A percentile compares a stretch with the other conserved stretches of the same genome.
phyloP scores from a whole-genome alignment of 2,888 invertebrate species.

The Euplagia quadripunctaria region DNA sequence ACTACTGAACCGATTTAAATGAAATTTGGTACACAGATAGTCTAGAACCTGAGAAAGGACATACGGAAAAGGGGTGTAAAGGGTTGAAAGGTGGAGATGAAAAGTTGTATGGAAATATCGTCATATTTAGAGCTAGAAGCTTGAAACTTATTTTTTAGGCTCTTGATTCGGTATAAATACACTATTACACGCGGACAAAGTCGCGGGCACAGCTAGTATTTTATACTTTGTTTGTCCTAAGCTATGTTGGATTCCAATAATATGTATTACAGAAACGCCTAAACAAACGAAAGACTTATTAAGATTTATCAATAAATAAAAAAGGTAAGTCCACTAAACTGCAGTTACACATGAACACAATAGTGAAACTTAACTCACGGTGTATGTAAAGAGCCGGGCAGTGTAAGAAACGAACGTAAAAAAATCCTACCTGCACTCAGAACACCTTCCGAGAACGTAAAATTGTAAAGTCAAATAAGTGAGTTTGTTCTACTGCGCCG shows the following conservation, averaged over 20 bases:
- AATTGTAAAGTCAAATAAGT: slow-evolving; percentile 80
- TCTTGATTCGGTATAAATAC: no score
- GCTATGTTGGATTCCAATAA: not conserved
- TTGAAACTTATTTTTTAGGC: no score
- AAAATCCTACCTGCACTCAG: slow-evolving; percentile 77
- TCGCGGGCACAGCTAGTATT: no score
- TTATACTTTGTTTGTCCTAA: not conserved
- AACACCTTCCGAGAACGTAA: slow-evolving; percentile 78
- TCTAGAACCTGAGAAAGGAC: no score
- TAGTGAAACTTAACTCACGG: slow-evolving; percentile 42
- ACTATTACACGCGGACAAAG: no score
- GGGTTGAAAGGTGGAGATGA: no score
- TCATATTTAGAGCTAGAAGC: no score
- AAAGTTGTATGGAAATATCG: no score
- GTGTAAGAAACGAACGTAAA: slow-evolving; percentile 57
- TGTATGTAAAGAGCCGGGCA: slow-evolving; percentile 53
- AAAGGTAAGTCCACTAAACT: not conserved
- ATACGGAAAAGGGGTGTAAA: no score
- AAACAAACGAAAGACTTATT: not conserved
- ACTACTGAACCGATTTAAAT: no score
- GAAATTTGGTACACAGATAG: no score
- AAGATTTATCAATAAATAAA: not conserved
- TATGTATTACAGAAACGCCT: not conserved
- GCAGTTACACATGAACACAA: slow-evolving; percentile 24
- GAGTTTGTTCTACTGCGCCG: slow-evolving; percentile 66